Base-by-base conservation (phyloP, 2,888 invertebrate species). In the Drosophila tanythrix region DNA sequence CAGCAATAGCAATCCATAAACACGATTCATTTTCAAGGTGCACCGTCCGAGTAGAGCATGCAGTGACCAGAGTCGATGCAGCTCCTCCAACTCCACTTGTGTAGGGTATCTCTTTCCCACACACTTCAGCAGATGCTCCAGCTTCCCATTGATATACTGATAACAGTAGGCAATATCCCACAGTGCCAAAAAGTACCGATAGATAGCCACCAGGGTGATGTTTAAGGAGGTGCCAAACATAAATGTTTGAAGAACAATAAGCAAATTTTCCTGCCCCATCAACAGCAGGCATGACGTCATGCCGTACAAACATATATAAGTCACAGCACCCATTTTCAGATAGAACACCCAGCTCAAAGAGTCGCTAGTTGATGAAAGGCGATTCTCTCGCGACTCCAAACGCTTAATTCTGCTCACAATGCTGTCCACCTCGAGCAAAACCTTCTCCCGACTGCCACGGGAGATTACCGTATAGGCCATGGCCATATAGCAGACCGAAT, bases 151-250 rank as follows among this genome's bases (percentile, higher is more conserved):
- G 18, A 88, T 58, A 31, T 46, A 69, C 21, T 73, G 61, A 52
- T 69, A 86, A 5, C 67, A 75, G 1, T 51, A 27, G 1, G 75
- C 60, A 7, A 85, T 74, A 4, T 78, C 60, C 89, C 87, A 88
- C 2, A 88, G 7, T 0, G 71, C 63, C 15, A 83, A 31, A 18
- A 65, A 88, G 18, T 82, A 85, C 0, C 79, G 61, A 57, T 79
- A 59, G 11, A 61, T 65, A 4, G 86, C 73, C 2, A 73, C 10
- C 0, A 61, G 0, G 1, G 79, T 40, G 3, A 88, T 72, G 33
- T 33, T 33, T 11, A 33, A 11, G 36, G 7, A 6, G 36, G 7
- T 15, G 38, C 38, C 18, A 8, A 2, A 4, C 10, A n/a, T 10
- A 40, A 40, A 40, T 0, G n/a, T 1, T n/a, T 40, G 38, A n/a